Percentiles rank a stretch among this genome's conserved stretches.
These are phyloP conservation scores for Pristionchus pacificus DNA, from an alignment of 1,140 invertebrate species.

Conservation along the genomic window DNA sequence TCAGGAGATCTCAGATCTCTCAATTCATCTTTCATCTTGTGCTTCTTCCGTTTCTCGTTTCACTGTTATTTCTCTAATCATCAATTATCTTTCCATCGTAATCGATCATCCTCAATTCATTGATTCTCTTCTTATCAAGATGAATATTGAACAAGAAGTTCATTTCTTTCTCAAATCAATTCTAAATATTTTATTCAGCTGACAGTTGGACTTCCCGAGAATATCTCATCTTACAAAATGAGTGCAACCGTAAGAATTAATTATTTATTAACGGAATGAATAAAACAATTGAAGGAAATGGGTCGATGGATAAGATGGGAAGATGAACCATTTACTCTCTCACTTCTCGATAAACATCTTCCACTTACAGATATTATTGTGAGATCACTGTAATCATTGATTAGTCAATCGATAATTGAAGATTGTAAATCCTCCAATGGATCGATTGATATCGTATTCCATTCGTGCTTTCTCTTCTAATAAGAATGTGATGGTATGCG, in stretches of 20 bases:
- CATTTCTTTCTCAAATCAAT: no score
- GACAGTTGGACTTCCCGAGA: background rate
- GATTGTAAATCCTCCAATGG: slow-evolving; percentile 22
- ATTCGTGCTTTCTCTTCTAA: slow-evolving; percentile 7
- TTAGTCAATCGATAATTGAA: background rate
- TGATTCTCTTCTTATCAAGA: no score
- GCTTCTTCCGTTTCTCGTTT: no score
- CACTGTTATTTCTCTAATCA: no score
- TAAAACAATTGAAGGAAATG: background rate
- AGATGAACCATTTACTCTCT: slow-evolving; percentile 19
- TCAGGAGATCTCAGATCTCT: no score
- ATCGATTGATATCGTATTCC: slow-evolving; percentile 19
- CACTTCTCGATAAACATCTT: slow-evolving; percentile 20
- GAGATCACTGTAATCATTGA: background rate
- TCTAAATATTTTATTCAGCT: no score
- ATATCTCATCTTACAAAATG: background rate
- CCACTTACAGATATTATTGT: slow-evolving; percentile 22
- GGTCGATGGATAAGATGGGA: slow-evolving; percentile 14
- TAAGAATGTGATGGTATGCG: slow-evolving; percentile 21
- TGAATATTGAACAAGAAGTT: no score
- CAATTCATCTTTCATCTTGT: no score
- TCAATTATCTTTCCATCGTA: no score
- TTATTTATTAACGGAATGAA: no score
- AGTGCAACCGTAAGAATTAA: background rate
- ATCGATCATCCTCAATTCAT: no score